Conservation (phyloP, 2,113 vertebrate genomes). For the Thalassoma bifasciatum region DNA sequence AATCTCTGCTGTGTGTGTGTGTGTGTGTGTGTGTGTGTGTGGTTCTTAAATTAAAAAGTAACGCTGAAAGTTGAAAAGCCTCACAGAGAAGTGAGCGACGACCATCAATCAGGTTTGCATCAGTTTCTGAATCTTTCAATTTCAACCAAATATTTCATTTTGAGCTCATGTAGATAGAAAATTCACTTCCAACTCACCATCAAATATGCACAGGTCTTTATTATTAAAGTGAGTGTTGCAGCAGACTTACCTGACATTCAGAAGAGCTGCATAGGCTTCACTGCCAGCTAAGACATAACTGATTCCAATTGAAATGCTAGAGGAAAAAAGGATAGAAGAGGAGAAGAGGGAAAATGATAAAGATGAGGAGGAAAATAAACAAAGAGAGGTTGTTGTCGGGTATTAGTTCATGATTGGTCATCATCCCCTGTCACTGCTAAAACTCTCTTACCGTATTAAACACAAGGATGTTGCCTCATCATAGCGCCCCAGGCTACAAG, state of each 20-base stretch:
- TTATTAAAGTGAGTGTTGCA: not conserved
- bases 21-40: no score
- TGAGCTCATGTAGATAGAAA: not conserved
- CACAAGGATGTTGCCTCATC: conserved; percentile 18
- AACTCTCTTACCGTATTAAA: not conserved
- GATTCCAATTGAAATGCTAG: conserved; percentile 78
- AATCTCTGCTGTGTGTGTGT: conserved; percentile 15
- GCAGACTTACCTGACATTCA: conserved; percentile 74
- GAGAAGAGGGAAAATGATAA: not conserved
- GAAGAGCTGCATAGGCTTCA: conserved; percentile 77
- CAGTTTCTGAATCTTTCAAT: conserved; percentile 5
- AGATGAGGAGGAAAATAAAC: not conserved
- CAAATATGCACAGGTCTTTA: not conserved
- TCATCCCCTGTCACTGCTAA: conserved; percentile 5
- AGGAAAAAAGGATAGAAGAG: conserved; percentile 26
- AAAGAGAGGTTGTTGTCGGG: conserved; percentile 5
- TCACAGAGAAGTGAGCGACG: conserved; percentile 9
- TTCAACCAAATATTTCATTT: not conserved
- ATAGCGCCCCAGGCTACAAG: conserved; percentile 1
- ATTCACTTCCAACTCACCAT: conserved; percentile 8
- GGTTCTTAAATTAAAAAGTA: conserved; percentile 21
- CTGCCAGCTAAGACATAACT: conserved; percentile 82
- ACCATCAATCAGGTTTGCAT: conserved; percentile 29
- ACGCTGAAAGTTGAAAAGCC: conserved; percentile 22
- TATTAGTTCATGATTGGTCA: conserved; percentile 14